phyloP scores from a whole-genome alignment of 1,140 invertebrate genomes.

The Thalassaphorura encarpata region DNA sequence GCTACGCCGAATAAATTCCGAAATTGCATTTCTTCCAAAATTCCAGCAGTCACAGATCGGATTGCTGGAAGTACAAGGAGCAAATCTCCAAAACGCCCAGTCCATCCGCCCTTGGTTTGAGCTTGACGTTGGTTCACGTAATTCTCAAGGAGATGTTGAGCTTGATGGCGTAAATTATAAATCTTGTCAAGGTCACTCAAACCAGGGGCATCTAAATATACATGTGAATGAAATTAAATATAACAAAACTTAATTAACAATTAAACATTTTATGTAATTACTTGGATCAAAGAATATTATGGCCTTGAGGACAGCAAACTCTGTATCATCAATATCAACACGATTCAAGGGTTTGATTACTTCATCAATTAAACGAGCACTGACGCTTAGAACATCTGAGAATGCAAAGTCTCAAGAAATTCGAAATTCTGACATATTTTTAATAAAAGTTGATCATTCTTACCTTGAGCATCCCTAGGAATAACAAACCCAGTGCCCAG shows the following conservation, averaged over 20 bases:
- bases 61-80: conserved; percentile 83
- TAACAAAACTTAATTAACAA: no score
- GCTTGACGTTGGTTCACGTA: conserved; percentile 96
- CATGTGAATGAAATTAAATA: no score
- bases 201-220: conserved; percentile 50
- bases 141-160: conserved; percentile 93
- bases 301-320: conserved; percentile 93
- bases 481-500: conserved; percentile 93
- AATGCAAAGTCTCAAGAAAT: neutral
- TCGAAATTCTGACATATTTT: neutral
- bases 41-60: conserved; percentile 95
- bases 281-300: conserved; percentile 97
- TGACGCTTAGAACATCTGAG: conserved; percentile 56
- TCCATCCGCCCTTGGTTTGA: conserved; percentile 87
- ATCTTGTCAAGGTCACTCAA: conserved; percentile 42
- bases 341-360: conserved; percentile 82
- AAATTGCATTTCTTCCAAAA: conserved; percentile 98
- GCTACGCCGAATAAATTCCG: conserved; percentile 92
- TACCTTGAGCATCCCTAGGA: conserved; percentile 68
- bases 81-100: conserved; percentile 91
- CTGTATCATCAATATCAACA: conserved; percentile 90
- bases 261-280: conserved; percentile 46
- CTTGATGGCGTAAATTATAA: conserved; percentile 73
- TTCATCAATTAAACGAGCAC: conserved; percentile 86
- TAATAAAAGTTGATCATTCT: no score